These are phyloP conservation scores for Haliclystus octoradiatus DNA, from an alignment of 30 jellyfish, hydroid and myxozoan species.

Conservation along the genomic window DNA sequence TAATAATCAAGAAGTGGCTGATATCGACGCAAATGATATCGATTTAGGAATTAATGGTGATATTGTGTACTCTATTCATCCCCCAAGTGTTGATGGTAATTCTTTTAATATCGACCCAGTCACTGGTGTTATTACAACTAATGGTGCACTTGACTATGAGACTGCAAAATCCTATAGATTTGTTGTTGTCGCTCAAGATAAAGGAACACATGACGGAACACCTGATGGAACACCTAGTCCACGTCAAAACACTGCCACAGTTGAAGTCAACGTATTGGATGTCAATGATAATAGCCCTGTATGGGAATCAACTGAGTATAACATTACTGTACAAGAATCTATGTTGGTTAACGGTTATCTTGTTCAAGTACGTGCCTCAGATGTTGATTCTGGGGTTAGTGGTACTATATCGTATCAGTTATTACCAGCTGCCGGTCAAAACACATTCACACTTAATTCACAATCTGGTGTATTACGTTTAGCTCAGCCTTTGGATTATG, in stretches of 20 bases:
- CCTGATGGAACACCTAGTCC: slow-evolving; percentile 21
- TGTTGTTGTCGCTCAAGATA: slow-evolving; percentile 50
- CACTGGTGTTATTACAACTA: slow-evolving; percentile 5
- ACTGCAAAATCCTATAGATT: slow-evolving; percentile 6
- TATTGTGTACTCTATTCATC: slow-evolving; percentile 36
- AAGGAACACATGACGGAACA: slow-evolving; percentile 33
- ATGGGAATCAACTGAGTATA: slow-evolving; percentile 15
- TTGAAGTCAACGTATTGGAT: slow-evolving; percentile 36
- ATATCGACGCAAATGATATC: slow-evolving; percentile 47
- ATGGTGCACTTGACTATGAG: slow-evolving; percentile 30
- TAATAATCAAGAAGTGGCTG: not conserved
- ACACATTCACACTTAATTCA: slow-evolving; percentile 33
- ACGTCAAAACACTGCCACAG: slow-evolving; percentile 26
- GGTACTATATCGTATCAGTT: slow-evolving; percentile 21
- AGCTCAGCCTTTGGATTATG: slow-evolving; percentile 48
- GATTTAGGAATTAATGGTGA: slow-evolving; percentile 59
- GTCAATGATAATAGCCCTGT: slow-evolving; percentile 72
- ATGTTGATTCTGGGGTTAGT: slow-evolving; percentile 49
- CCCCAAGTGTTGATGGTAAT: slow-evolving; percentile 26
- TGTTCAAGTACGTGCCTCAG: slow-evolving; percentile 48
- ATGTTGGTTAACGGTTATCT: slow-evolving; percentile 39
- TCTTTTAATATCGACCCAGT: not conserved
- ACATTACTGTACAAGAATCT: slow-evolving; percentile 52
- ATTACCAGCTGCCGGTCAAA: not conserved
- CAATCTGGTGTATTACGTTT: slow-evolving; percentile 51